These are phyloP conservation scores for Malurus cyaneus DNA, from an alignment of 2,113 vertebrate species.

Conservation along the genomic window DNA sequence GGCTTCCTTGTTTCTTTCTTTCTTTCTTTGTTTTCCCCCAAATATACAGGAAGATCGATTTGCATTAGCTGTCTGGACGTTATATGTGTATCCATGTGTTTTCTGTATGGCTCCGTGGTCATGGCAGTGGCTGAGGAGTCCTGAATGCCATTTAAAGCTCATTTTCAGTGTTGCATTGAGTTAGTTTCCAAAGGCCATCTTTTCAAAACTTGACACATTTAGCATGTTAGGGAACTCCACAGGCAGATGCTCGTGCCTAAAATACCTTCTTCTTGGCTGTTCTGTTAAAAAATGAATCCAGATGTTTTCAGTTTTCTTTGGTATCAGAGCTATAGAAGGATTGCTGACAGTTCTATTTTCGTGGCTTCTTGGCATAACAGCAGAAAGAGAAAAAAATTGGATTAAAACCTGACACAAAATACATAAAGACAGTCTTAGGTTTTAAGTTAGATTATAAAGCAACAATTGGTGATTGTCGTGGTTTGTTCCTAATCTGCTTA, in stretches of 20 bases:
- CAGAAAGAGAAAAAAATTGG: not conserved
- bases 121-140: not conserved
- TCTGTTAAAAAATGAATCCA: conserved; percentile 22
- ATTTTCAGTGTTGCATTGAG: not conserved
- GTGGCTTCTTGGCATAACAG: not conserved
- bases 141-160: not conserved
- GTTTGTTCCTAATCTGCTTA: conserved; percentile 51
- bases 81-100: not conserved
- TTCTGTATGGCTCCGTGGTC: not conserved
- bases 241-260: conserved; percentile 23
- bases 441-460: conserved; percentile 24
- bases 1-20: not conserved
- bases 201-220: not conserved
- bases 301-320: conserved; percentile 43
- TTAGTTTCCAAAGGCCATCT: not conserved
- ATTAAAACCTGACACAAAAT: conserved; percentile 30
- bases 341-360: conserved; percentile 32
- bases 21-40: not conserved
- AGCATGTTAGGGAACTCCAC: not conserved
- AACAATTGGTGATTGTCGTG: not conserved
- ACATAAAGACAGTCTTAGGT: not conserved
- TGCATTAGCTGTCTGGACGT: not conserved
- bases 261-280: conserved; percentile 31
- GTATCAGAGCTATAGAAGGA: not conserved
- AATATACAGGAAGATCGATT: not conserved